Evolutionary conservation across 2,888 invertebrate species (phyloP), one percentile per base, ranked within the genome.

Genomic region (Mantis religiosa): DNA sequence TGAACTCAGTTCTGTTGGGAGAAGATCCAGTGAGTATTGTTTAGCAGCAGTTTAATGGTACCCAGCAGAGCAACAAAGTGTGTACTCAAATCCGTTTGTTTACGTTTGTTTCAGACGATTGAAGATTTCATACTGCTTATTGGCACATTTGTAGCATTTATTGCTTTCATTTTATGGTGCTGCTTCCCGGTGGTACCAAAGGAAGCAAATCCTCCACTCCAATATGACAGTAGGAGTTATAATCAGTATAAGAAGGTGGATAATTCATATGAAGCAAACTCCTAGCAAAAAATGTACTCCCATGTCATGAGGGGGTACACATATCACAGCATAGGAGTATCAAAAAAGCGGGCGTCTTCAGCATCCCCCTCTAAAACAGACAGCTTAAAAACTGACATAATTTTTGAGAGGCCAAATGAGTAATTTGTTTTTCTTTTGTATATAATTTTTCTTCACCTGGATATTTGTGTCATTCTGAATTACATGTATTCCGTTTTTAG

Each of bases 141-240:
- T 91, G 95, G 95, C 54, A 95, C 95, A 54, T 91, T 95, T 91
- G 95, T 95, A 89, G 95, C 95, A 86, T 95, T 95, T 92, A 93
- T 95, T 90, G 95, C 95, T 41, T 95, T 95, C 91, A 94, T 95
- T 89, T 92, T 95, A 47, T 95, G 95, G 95, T 95, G 95, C 92
- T 95, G 95, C 92, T 95, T 95, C 92, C 95, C 95, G 89, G 93
- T 94, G 90, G 94, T 94, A 90, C 94, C 94, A 87, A 94, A 94
- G 92, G 94, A 92, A 88, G 90, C 90, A 25, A 90, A 90, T 81
- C 89, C 89, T 82, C 90, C 90, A 3, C 84, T 85, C 30, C 89
- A 89, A 84, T 90, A 90, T 87, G 90, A 90, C 82, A 89, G 88
- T n/a, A 84, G 89, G 47, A 88, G 83, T n/a, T 89, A 89, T 87